These are phyloP conservation scores for Coregonus clupeaformis DNA, from an alignment of 2,113 vertebrate species.

Conservation along the genomic window DNA sequence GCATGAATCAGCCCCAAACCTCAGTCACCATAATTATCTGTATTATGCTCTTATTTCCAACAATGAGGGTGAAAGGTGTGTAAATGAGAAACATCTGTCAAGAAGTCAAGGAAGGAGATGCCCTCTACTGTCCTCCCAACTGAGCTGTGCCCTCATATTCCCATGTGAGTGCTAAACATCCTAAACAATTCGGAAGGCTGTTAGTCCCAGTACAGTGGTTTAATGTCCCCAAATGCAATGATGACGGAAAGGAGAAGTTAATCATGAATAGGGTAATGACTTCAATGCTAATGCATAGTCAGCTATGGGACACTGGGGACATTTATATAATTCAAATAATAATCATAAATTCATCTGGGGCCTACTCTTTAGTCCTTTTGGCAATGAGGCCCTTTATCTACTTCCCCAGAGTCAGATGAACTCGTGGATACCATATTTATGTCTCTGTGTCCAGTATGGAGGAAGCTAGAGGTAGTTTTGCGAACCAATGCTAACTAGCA, in stretches of 20 bases:
- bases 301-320: constrained; percentile 18
- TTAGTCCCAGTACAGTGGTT: constrained; percentile 49
- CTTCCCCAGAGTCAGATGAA: too few relatives aligned
- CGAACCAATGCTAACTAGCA: too few relatives aligned
- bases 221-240: constrained; percentile 42
- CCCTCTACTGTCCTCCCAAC: not conserved
- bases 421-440: too few relatives aligned
- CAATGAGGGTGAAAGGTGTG: too few relatives aligned
- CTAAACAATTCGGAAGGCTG: constrained; percentile 38
- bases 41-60: too few relatives aligned
- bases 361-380: too few relatives aligned
- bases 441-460: too few relatives aligned
- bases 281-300: constrained; percentile 38
- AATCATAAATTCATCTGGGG: not conserved
- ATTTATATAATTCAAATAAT: constrained; percentile 23
- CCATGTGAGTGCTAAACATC: constrained; percentile 8
- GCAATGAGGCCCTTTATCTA: too few relatives aligned
- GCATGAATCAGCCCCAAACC: too few relatives aligned
- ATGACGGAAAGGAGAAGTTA: constrained; percentile 48
- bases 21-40: too few relatives aligned
- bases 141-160: not conserved
- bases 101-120: not conserved
- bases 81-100: not conserved
- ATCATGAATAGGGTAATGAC: constrained; percentile 53
- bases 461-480: too few relatives aligned